phyloP scores from a whole-genome alignment of 2,797 vertebrate species.

The Enteromius thamalakanensis region DNA sequence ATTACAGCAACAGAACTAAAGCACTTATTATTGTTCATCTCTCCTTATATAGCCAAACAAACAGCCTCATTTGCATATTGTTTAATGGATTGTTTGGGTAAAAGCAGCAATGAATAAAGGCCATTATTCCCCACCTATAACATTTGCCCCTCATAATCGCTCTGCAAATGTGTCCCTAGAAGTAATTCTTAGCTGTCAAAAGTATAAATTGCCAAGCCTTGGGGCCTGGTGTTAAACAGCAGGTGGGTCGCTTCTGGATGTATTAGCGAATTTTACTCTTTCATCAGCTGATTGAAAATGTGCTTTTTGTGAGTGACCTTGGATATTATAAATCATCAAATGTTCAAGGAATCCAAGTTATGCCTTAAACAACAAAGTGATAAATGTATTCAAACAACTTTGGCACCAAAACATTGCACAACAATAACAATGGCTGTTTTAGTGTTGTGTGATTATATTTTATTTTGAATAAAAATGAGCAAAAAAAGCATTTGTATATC shows the following conservation, averaged over 20 bases:
- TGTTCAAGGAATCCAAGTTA: background rate
- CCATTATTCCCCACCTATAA: constrained; percentile 34
- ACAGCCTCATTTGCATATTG: constrained; percentile 74
- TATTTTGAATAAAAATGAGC: constrained; percentile 32
- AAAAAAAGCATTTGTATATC: constrained; percentile 46
- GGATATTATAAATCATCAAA: constrained; percentile 1
- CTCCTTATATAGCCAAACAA: constrained; percentile 68
- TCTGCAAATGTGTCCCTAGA: constrained; percentile 23
- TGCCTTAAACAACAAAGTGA: constrained; percentile 4
- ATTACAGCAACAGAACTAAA: constrained; percentile 71
- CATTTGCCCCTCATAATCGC: constrained; percentile 32
- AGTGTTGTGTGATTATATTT: background rate
- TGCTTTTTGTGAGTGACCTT: constrained; percentile 13
- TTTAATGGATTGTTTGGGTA: constrained; percentile 73
- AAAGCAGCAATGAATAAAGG: constrained; percentile 71
- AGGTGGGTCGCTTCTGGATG: constrained; percentile 15
- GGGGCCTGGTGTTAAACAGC: constrained; percentile 35
- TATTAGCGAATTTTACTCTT: constrained; percentile 19
- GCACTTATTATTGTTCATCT: constrained; percentile 68
- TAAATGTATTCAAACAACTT: background rate
- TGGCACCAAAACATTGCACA: constrained; percentile 2
- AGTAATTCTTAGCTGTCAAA: constrained; percentile 32
- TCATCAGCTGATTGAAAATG: background rate
- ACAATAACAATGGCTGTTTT: constrained; percentile 23
- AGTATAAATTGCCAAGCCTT: constrained; percentile 36